Base-by-base conservation (phyloP, 53 echinoderm and acorn worm species). In the Hippasteria phrygiana region DNA sequence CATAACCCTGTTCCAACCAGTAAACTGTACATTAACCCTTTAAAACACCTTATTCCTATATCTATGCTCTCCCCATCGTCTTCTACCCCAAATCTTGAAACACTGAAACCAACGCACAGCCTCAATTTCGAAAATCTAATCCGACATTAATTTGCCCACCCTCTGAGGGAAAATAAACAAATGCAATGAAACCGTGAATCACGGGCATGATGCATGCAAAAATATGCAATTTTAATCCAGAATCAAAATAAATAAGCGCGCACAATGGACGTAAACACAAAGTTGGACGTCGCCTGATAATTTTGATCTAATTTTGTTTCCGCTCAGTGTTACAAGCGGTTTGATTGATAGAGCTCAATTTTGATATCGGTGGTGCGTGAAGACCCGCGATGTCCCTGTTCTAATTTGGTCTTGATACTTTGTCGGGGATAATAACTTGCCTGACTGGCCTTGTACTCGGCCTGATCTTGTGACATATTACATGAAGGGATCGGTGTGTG, bases 291-390 rank as follows among this genome's bases (percentile, higher is more conserved):
- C 5, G 47, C 50, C 51, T 43, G 47, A 22, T 8, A 47, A 75
- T 17, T 16, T 39, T 41, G 5, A 28, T 73, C 20, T 41, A n/a
- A 42, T 73, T 42, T 42, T 73, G 20, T 16, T 67, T 34, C 29
- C 8, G 4, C 34, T 34, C 29, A 6, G 12, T 29, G n/a, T 42
- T 24, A 5, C 41, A 42, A 29, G 73, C 14, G 5, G 41, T 11
- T 56, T 71, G 85, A 71, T 85, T 50, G 85, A 85, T 85, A 43
- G 43, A 33, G 71, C 38, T 71, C 71, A 85, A 85, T 85, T 85
- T 85, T 85, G 85, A 71, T 37, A 48, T n/a, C 85, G 16, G 3
- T 64, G 46, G 54, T 46, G 71, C 71, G 20, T 85, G 85, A 85
- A 31, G 67, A 46, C 42, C 17, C 20, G 11, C 4, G 66, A 82